Conservation (phyloP, 2,797 vertebrate species). For the Aldrovandia affinis region DNA sequence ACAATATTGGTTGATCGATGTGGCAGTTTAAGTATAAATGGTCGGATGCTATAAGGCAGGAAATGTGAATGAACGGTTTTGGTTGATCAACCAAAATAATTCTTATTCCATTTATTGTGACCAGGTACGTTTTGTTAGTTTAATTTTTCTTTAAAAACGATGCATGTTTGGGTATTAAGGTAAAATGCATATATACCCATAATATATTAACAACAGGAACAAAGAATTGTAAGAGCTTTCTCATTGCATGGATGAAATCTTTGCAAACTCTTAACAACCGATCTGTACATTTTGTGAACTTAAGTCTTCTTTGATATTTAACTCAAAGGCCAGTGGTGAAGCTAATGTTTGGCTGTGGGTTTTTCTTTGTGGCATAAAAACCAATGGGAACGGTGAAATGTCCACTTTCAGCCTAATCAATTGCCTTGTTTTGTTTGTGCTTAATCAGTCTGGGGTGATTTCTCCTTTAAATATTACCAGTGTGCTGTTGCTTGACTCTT, state of each 20-base stretch:
- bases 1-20: not conserved
- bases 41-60: not conserved
- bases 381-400: constrained; percentile 29
- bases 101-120: constrained; percentile 5
- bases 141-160: constrained; percentile 3
- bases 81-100: not conserved
- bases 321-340: constrained; percentile 32
- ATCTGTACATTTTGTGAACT: constrained; percentile 8
- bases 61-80: constrained; percentile 3
- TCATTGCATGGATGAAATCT: constrained; percentile 35
- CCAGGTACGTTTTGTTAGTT: constrained; percentile 22
- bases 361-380: constrained; percentile 21
- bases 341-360: constrained; percentile 30
- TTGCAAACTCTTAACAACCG: constrained; percentile 24
- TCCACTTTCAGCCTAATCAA: constrained; percentile 20
- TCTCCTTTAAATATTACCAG: constrained; percentile 36
- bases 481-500: constrained; percentile 34
- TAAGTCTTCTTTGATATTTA: constrained; percentile 32
- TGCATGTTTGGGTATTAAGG: constrained; percentile 30
- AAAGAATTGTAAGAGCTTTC: constrained; percentile 34
- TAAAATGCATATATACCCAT: constrained; percentile 30
- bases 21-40: not conserved
- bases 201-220: constrained; percentile 29
- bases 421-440: constrained; percentile 17
- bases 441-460: constrained; percentile 30